These are phyloP conservation scores for Sebastes aleutianus DNA, from an alignment of 2,797 vertebrate species.

Conservation along the genomic window DNA sequence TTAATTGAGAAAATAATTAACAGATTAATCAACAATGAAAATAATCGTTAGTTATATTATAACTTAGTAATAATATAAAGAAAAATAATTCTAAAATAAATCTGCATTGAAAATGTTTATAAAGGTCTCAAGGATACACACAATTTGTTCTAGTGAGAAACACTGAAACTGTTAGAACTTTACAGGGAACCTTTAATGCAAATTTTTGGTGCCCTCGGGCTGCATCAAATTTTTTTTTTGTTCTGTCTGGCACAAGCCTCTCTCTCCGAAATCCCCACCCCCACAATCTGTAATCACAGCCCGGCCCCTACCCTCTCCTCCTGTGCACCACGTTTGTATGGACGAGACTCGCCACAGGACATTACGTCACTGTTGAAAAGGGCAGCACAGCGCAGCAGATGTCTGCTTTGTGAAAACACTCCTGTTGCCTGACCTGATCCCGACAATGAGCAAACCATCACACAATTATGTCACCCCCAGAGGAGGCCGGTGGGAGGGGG, in stretches of 20 bases:
- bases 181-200: background rate
- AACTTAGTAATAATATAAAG: background rate
- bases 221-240: background rate
- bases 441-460: conserved; percentile 76
- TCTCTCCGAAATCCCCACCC: conserved; percentile 15
- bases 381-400: conserved; percentile 74
- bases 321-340: conserved; percentile 6
- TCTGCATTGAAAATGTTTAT: background rate
- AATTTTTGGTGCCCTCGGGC: too few species aligned
- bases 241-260: background rate
- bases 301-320: background rate
- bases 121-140: too few species aligned
- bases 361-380: conserved; percentile 76
- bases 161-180: background rate
- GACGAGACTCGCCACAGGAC: conserved; percentile 46
- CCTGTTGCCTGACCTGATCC: conserved; percentile 68
- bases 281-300: conserved; percentile 24
- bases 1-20: too few species aligned
- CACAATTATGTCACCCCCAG: conserved; percentile 67
- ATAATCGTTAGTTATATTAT: too few species aligned
- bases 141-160: background rate
- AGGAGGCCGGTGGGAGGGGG: conserved; percentile 7
- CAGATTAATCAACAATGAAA: too few species aligned
- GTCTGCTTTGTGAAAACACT: conserved; percentile 78
- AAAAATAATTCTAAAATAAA: background rate